Base-by-base conservation (phyloP, 1,140 invertebrate genomes). In the Papilio xuthus region DNA sequence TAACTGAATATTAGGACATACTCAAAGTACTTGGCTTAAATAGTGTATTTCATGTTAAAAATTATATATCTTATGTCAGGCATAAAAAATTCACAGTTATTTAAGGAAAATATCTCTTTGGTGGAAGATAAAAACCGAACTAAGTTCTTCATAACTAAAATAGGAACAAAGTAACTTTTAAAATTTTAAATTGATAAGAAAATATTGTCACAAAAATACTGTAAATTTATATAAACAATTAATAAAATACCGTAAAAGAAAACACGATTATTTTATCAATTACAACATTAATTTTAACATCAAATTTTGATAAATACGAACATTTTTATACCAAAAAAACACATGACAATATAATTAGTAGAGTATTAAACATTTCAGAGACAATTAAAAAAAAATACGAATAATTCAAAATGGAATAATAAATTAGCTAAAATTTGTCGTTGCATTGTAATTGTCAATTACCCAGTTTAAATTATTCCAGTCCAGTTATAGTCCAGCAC, bases 391-490 rank as follows among this genome's bases (percentile, higher is more conserved):
- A 63, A 28, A 56, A 9, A 7, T n/a, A n/a, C n/a, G 9, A 20
- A 37, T 37, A 37, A 37, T 37, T 37, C 4, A 15, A 15, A 13
- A 26, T 28, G 23, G 56, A 63, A 60, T 23, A 20, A 60, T 4
- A 63, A 3, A 63, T 28, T 63, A 13, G 7, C 23, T 67, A 67
- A 28, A 67, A 10, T 60, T 60, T 2, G n/a, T 67, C 60, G 60
- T 67, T 67, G 60, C 60, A 32, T 67, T 67, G 60, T 67, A 67
- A 67, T 28, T 53, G 50, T 28, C 60, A 67, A 13, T 53, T 63
- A 26, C 15, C 13, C 28, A 2, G 32, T 28, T 23, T 56, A 53
- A 8, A 20, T 23, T 23, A 44, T 44, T 44, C 42, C 42, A 44
- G 6, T 44, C 10, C 42, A 44, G 42, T 44, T 12, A 13, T 44